Conservation (phyloP, 2,113 vertebrate species). For the Agapornis roseicollis region DNA sequence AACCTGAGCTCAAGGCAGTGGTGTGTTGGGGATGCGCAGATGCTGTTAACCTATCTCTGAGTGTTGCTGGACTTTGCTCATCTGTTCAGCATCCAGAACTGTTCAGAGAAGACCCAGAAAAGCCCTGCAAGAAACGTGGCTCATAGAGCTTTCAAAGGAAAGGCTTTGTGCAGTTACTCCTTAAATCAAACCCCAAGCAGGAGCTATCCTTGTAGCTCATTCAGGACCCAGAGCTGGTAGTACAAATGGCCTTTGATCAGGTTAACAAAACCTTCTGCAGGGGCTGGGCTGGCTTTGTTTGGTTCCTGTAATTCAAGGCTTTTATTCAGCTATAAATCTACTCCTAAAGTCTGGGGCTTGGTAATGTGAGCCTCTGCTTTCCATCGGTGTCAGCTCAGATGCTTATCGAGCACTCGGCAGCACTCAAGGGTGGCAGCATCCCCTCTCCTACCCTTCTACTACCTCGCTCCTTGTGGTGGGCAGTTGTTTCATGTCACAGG, state of each 20-base stretch:
- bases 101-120: not conserved
- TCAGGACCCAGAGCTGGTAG: not conserved
- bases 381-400: not conserved
- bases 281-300: not conserved
- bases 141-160: not conserved
- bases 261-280: not conserved
- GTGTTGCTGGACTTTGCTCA: not conserved
- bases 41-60: not conserved
- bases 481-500: not conserved
- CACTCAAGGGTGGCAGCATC: not conserved
- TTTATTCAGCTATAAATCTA: not conserved
- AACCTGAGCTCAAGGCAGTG: not conserved
- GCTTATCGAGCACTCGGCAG: rapidly evolving
- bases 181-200: not conserved
- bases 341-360: not conserved
- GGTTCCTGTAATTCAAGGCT: not conserved
- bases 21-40: not conserved
- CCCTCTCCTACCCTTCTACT: not conserved
- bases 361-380: not conserved
- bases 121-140: not conserved
- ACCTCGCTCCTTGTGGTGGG: rapidly evolving
- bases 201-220: not conserved
- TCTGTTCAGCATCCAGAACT: not conserved
- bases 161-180: not conserved
- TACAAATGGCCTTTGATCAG: not conserved